Percentiles rank a stretch among this genome's conserved stretches.
Conservation (phyloP, 92 coral and sea anemone genomes). For the Isaurus tuberculatus region DNA sequence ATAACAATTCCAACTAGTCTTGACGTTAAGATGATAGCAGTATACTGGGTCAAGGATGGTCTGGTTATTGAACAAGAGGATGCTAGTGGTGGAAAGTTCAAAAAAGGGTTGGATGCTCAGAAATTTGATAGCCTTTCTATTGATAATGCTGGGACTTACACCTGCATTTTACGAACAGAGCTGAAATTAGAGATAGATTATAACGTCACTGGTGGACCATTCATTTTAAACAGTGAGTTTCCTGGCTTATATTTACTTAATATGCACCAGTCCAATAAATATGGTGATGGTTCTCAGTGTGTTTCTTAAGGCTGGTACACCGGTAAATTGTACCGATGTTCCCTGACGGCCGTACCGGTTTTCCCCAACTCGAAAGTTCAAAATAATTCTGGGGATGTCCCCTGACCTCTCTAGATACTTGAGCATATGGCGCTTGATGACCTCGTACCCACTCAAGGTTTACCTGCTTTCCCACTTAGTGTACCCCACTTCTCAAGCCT, state of each 20-base stretch:
- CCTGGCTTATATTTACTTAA: background rate
- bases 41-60: conserved; percentile 11
- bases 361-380: too few species aligned
- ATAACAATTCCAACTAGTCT: background rate
- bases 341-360: too few species aligned
- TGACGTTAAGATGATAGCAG: background rate
- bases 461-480: too few species aligned
- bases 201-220: conserved; percentile 38
- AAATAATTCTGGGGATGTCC: too few species aligned
- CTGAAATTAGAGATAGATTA: background rate
- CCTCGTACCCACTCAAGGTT: too few species aligned
- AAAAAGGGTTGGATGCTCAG: background rate
- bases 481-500: too few species aligned
- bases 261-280: background rate
- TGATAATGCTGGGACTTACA: background rate
- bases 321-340: too few species aligned
- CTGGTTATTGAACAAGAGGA: background rate
- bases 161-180: background rate
- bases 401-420: too few species aligned
- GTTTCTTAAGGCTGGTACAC: too few species aligned
- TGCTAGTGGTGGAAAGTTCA: background rate
- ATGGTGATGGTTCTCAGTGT: background rate
- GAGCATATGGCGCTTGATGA: too few species aligned
- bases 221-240: conserved; percentile 9
- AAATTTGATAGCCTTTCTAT: background rate